Base-by-base conservation (phyloP, 2,113 vertebrate genomes). In the Archilochus colubris region DNA sequence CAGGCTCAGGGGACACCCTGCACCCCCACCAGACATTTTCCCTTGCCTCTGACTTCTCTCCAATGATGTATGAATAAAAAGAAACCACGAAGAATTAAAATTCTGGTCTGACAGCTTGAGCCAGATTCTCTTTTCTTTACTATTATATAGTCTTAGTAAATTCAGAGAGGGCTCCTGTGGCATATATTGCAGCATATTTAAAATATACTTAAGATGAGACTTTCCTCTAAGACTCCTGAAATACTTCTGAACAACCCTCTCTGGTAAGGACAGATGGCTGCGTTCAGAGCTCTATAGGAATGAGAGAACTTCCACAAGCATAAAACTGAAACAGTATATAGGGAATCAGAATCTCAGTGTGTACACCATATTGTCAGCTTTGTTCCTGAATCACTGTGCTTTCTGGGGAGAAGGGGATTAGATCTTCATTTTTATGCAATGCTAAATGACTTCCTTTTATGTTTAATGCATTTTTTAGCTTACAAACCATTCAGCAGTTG, bases 171-270 rank as follows among this genome's bases (percentile, higher is more conserved):
- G 22, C 20, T 94, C 64, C 44, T 75, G 36, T 61, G 75, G 72
- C 75, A 81, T 38, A 10, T 58, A 82, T 48, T 0, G 1, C 50
- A 83, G 76, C 50, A 88, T 16, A 2, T 84, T 73, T 82, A 88
- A 62, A 89, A 74, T 63, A 75, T 68, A 59, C 69, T 93, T 87
- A 85, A 62, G 66, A 77, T 11, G 19, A 91, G 63, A 76, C 55
- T 80, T 89, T 54, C 28, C 67, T 93, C 51, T 63, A 40, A 85
- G 84, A 91, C 67, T 89, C 54, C 74, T 89, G 86, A 94, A 92
- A 82, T 43, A 73, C 20, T 86, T 38, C 62, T 68, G 59, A 38
- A 73, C 66, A 95, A 16, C 19, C 27, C 44, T 83, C 61, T 50
- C 88, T 57, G 57, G 62, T 75, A 67, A 86, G 79, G 68, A 91